A percentile compares a stretch with the other conserved stretches of the same genome.
Conservation (phyloP, 2,113 vertebrate species). For the Hippolais icterina region DNA sequence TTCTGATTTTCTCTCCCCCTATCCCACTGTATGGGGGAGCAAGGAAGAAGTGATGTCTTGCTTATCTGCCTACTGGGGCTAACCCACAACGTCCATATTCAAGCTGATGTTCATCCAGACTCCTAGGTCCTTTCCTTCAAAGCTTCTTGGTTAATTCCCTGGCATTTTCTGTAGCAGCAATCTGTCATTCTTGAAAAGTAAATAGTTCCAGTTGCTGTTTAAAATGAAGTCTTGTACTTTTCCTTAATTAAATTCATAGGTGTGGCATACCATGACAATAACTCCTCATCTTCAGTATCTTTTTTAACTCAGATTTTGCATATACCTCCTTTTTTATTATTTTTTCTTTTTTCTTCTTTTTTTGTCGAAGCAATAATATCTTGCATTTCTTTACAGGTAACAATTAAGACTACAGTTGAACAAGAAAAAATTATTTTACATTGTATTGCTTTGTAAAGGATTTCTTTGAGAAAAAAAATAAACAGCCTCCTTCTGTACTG, state of each 20-base stretch:
- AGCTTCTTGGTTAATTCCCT: background rate
- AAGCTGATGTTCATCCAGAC: background rate
- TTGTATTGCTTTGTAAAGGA: background rate
- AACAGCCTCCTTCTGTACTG: background rate
- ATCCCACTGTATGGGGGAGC: background rate
- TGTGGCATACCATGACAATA: rapidly evolving
- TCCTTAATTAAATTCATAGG: background rate
- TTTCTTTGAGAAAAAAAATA: background rate
- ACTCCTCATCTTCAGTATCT: background rate
- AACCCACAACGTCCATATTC: background rate
- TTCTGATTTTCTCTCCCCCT: background rate
- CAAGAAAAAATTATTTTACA: background rate
- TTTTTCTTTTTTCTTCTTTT: too few relatives aligned
- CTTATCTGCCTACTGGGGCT: background rate
- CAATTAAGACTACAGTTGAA: background rate
- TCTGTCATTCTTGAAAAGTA: background rate
- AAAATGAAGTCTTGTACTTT: background rate
- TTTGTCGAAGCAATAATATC: background rate
- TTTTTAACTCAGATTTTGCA: background rate
- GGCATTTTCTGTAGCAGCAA: background rate
- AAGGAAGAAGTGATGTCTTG: background rate
- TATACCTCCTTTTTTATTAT: rapidly evolving
- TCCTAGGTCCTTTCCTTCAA: background rate
- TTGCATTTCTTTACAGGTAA: background rate
- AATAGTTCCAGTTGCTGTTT: background rate